Evolutionary conservation across 1,140 invertebrate genomes (phyloP).

Genomic region (Acarapis woodi): DNA sequence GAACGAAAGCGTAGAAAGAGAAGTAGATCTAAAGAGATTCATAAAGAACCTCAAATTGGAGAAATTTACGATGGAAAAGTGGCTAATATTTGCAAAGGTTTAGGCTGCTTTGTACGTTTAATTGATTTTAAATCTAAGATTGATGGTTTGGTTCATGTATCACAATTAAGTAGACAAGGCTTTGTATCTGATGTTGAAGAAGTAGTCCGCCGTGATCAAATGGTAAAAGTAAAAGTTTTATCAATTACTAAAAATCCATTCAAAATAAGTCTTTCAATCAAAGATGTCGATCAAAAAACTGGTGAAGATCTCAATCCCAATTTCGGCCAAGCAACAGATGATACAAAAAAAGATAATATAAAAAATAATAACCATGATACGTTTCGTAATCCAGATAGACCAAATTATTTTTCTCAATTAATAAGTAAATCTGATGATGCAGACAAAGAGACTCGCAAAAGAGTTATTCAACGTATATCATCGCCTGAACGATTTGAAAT

Average conservation of each 20-base stretch:
- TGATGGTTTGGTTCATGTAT: conserved; percentile 94
- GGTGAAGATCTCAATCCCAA: conserved; percentile 79
- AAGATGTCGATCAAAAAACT: conserved; percentile 82
- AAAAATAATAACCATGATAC: conserved; percentile 26
- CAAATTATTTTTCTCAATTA: conserved; percentile 18
- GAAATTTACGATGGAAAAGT: conserved; percentile 73
- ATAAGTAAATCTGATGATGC: conserved; percentile 22
- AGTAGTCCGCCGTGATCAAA: conserved; percentile 64
- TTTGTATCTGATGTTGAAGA: conserved; percentile 77
- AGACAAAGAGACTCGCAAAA: conserved; percentile 39
- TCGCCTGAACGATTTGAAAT: conserved; percentile 61
- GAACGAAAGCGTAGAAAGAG: not conserved
- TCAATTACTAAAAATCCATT: conserved; percentile 61
- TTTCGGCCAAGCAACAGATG: conserved; percentile 18
- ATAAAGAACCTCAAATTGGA: conserved; percentile 13
- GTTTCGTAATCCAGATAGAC: conserved; percentile 55
- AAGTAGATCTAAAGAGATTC: conserved; percentile 6
- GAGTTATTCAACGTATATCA: conserved; percentile 54
- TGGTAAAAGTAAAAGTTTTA: conserved; percentile 73
- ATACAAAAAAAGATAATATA: conserved; percentile 12
- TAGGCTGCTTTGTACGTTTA: conserved; percentile 90
- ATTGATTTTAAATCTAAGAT: conserved; percentile 54
- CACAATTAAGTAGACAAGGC: conserved; percentile 67
- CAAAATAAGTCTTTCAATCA: conserved; percentile 92
- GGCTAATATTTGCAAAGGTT: conserved; percentile 75